Evolutionary conservation across 2,888 invertebrate genomes (phyloP).

Genomic region (Polyommatus icarus): DNA sequence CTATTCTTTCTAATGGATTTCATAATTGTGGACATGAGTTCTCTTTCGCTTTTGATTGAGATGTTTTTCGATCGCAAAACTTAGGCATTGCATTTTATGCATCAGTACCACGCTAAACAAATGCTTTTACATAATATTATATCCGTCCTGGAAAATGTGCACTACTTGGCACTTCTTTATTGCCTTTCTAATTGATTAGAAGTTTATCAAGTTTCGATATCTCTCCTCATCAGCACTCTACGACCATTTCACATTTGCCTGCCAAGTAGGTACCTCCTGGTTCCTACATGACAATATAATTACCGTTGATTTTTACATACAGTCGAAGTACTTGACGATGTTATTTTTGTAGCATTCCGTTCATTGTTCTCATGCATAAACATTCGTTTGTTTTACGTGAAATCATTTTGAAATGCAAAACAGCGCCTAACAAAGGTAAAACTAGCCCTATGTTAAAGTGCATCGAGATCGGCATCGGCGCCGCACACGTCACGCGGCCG

Average conservation of each 20-base stretch:
- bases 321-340: not conserved
- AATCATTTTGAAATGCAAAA: conserved; percentile 31
- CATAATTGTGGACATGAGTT: not conserved
- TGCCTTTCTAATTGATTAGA: not conserved
- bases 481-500: conserved; percentile 82
- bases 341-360: not conserved
- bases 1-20: not conserved
- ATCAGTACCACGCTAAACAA: not conserved
- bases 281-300: not conserved
- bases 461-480: conserved; percentile 80
- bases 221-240: not conserved
- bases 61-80: not conserved
- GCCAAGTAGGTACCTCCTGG: not conserved
- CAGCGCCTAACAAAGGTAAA: conserved; percentile 49
- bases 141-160: no score
- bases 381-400: not conserved
- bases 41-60: not conserved
- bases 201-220: no score
- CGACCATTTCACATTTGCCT: no score
- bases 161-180: not conserved
- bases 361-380: conserved; percentile 15
- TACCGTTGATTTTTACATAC: not conserved
- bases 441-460: conserved; percentile 70
- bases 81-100: not conserved
- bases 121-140: no score